A percentile compares a stretch with the other conserved stretches of the same genome.
These are phyloP conservation scores for Stomatorhinus ivindoensis DNA, from an alignment of 2,113 vertebrate genomes.

Conservation along the genomic window DNA sequence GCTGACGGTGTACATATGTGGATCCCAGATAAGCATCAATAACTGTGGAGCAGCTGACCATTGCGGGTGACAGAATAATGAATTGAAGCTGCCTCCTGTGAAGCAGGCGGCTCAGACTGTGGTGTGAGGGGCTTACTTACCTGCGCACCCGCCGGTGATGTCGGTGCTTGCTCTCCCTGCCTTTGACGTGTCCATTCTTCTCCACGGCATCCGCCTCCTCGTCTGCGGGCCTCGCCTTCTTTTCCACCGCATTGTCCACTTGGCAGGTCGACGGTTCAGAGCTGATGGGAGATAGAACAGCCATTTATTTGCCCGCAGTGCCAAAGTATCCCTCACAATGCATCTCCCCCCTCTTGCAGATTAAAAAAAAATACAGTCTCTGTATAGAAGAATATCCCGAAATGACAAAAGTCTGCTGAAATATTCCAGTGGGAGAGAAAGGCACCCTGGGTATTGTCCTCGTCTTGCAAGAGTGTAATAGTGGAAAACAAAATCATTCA, in stretches of 20 bases:
- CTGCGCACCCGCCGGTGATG: constrained; percentile 55
- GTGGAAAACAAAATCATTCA: background rate
- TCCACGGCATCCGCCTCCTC: constrained; percentile 38
- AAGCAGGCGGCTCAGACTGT: background rate
- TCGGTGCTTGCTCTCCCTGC: constrained; percentile 53
- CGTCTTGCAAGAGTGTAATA: background rate
- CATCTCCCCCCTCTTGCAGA: background rate
- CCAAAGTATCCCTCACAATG: background rate
- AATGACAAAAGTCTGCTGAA: background rate
- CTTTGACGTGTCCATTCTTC: constrained; percentile 57
- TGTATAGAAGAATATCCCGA: background rate
- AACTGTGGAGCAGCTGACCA: background rate
- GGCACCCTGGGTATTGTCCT: background rate
- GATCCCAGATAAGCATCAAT: background rate
- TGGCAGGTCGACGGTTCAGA: constrained; percentile 55
- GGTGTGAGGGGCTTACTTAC: constrained; percentile 53
- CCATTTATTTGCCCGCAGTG: background rate
- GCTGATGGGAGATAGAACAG: constrained; percentile 24
- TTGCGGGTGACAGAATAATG: background rate
- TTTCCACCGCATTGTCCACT: constrained; percentile 46
- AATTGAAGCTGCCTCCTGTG: background rate
- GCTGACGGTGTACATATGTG: background rate
- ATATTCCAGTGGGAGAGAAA: background rate
- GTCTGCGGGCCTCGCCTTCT: constrained; percentile 40
- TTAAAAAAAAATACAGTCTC: background rate